A percentile compares a stretch with the other conserved stretches of the same genome.
These are phyloP conservation scores for Petromus typicus DNA, from an alignment of 2,113 vertebrate species.

Conservation along the genomic window DNA sequence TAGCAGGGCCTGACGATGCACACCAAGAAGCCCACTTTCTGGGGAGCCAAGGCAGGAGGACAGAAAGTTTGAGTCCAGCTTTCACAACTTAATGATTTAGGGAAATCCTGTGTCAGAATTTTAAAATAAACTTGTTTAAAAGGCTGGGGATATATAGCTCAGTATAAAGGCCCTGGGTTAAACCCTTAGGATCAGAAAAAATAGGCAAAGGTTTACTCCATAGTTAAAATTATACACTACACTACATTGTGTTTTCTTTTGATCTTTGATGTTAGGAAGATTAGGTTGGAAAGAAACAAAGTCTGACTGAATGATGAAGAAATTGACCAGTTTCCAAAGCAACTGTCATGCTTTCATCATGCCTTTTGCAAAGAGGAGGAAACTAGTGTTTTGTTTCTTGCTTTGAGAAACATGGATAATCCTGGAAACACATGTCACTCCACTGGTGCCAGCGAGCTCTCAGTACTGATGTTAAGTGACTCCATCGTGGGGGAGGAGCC, in stretches of 20 bases:
- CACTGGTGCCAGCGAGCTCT: not conserved
- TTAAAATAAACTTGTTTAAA: not conserved
- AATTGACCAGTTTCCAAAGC: slow-evolving; percentile 20
- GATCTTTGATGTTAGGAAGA: not conserved
- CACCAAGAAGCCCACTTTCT: not conserved
- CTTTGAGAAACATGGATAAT: slow-evolving; percentile 21
- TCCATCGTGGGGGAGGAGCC: not conserved
- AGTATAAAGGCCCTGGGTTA: not conserved
- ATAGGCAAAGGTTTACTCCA: not conserved
- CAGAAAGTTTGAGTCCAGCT: not conserved
- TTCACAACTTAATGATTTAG: not conserved
- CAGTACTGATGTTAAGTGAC: not conserved
- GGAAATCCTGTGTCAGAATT: not conserved
- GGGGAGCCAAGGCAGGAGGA: not conserved
- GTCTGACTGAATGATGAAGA: not conserved
- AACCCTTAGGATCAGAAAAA: not conserved
- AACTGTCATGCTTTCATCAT: not conserved
- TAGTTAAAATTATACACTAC: not conserved
- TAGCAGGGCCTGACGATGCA: not conserved
- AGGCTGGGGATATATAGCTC: not conserved
- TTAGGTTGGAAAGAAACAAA: not conserved
- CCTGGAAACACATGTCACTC: slow-evolving; percentile 55
- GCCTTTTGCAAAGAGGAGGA: slow-evolving; percentile 5
- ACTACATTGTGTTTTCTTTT: not conserved
- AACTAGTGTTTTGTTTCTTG: not conserved